These are phyloP conservation scores for Eretmochelys imbricata DNA, from an alignment of 2,113 vertebrate genomes.

Conservation along the genomic window DNA sequence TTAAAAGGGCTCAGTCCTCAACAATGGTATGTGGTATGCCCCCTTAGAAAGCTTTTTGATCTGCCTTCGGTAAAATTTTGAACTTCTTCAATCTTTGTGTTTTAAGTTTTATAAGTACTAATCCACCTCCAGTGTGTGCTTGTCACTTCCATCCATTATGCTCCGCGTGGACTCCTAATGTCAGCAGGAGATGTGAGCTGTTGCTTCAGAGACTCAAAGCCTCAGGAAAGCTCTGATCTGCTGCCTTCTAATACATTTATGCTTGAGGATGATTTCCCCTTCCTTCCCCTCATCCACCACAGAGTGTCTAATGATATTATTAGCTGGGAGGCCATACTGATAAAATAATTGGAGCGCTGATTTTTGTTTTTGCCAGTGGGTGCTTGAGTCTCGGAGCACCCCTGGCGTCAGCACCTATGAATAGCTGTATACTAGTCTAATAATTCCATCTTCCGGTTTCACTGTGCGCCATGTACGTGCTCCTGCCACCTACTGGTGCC, in stretches of 20 bases:
- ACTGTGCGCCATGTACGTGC: too few species aligned
- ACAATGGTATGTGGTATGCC: neutral
- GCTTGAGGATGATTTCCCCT: neutral
- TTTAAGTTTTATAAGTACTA: neutral
- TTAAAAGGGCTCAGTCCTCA: neutral
- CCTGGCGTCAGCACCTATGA: too few species aligned
- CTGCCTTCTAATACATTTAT: neutral
- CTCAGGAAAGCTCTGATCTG: neutral
- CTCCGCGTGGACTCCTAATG: neutral
- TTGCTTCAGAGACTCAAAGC: neutral
- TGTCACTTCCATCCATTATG: neutral
- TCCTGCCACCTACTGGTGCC: too few species aligned
- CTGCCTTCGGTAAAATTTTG: neutral
- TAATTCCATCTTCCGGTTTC: too few species aligned
- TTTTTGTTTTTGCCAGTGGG: too few species aligned
- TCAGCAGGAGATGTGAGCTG: neutral
- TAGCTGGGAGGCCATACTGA: neutral
- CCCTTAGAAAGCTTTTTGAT: neutral
- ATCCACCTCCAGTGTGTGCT: fast-evolving
- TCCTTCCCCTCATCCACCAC: neutral
- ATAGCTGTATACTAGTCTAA: too few species aligned
- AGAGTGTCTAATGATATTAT: neutral
- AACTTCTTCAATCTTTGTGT: neutral
- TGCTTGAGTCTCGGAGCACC: too few species aligned
- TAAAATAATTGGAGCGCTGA: neutral